Base-by-base conservation (phyloP, 2,888 invertebrate species). In the Asteroscopus sphinx region DNA sequence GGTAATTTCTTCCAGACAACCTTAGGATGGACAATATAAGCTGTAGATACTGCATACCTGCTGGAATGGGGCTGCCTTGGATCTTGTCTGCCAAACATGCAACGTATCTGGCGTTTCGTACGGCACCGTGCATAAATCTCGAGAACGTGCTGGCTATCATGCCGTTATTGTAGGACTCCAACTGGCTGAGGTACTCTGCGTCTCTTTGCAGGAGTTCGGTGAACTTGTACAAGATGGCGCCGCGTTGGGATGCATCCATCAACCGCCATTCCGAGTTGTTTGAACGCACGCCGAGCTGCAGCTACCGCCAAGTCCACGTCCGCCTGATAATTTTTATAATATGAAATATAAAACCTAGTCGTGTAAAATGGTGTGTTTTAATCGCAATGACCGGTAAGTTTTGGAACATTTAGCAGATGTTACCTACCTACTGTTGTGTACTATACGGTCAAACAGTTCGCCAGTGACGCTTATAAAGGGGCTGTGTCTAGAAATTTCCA, bases 111-210 rank as follows among this genome's bases (percentile, higher is more conserved):
- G 88, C 48, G 40, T 0, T 11, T 3, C 2, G 95, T 81, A 49
- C 94, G 82, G 60, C 85, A 76, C 0, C 89, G 82, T 0, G 95
- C 72, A 87, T 96, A 95, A 71, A 1, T 15, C 8, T 8, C 6
- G 94, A 91, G 11, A 77, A 80, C 64, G 95, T 95, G 96, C 89
- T 84, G 78, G 95, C 96, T 0, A 98, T 96, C 89, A 98, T 98
- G 15, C 99, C 99, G 89, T 98, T 98, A 86, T 99, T 98, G 60
- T 98, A 87, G 0, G 98, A 97, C 92, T 99, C 99, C 79, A 99
- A 93, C 76, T 97, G 97, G 35, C 97, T 96, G 39, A 98, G 81
- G 75, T 98, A 97, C 98, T 99, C 79, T 98, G 91, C 87, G 86
- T 98, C 97, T 36, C 96, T 93, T 81, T 97, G 96, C 9, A 98